Evolutionary conservation across 2,797 vertebrate species (phyloP).

Genomic region (Lutjanus argentimaculatus): DNA sequence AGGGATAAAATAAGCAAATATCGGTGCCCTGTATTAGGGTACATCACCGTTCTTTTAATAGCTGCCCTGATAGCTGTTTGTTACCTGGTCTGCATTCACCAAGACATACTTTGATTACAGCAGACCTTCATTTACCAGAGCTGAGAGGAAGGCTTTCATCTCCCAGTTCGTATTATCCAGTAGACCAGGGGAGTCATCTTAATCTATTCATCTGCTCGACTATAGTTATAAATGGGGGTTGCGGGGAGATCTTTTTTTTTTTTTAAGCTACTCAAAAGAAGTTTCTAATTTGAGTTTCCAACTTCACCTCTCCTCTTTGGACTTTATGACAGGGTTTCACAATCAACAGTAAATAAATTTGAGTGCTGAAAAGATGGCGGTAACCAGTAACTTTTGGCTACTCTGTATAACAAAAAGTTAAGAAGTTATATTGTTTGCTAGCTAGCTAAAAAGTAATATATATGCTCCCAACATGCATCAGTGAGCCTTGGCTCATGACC

Average conservation of each 20-base stretch:
- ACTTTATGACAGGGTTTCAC: too few relatives aligned
- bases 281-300: background rate
- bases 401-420: too few relatives aligned
- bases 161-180: background rate
- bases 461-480: too few relatives aligned
- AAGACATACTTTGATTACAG: conserved; percentile 26
- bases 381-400: too few relatives aligned
- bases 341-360: too few relatives aligned
- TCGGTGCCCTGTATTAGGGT: conserved; percentile 7
- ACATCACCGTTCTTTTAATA: conserved; percentile 27
- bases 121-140: conserved; percentile 20
- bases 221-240: background rate
- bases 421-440: too few relatives aligned
- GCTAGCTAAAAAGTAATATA: too few relatives aligned
- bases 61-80: conserved; percentile 22
- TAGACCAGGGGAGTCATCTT: conserved; percentile 12
- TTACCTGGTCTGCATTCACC: conserved; percentile 13
- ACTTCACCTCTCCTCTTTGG: background rate
- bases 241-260: background rate
- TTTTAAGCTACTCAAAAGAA: background rate
- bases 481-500: too few relatives aligned
- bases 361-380: too few relatives aligned
- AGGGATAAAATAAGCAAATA: conserved; percentile 27
- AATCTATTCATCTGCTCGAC: conserved; percentile 18
- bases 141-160: conserved; percentile 37